These are phyloP conservation scores for Drosophila micromelanica DNA, from an alignment of 1,140 invertebrate genomes.

Conservation along the genomic window DNA sequence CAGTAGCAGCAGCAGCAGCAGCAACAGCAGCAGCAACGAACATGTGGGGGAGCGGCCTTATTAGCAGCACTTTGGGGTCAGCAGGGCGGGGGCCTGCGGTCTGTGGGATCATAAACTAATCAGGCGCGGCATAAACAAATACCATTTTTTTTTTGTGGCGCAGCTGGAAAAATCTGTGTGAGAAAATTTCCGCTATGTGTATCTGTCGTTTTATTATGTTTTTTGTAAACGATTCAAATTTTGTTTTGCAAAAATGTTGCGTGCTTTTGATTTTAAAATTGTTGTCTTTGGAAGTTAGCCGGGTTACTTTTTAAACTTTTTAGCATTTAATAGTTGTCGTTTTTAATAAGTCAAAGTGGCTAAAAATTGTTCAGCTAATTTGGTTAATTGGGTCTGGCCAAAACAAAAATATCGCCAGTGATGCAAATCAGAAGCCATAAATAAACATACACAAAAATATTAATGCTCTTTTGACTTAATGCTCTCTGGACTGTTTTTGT, in stretches of 20 bases:
- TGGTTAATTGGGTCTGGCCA: conserved; percentile 63
- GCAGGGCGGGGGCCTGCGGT: background rate
- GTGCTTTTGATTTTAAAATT: no score
- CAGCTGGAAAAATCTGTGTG: conserved; percentile 69
- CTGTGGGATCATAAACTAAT: conserved; percentile 61
- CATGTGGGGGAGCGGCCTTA: conserved; percentile 57
- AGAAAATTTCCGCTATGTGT: conserved; percentile 41
- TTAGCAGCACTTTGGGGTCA: conserved; percentile 36
- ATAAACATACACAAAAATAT: conserved; percentile 46
- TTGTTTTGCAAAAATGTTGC: conserved; percentile 13
- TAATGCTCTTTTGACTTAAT: conserved; percentile 27
- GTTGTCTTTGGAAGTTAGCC: no score
- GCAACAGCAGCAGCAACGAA: background rate
- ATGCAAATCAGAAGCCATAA: conserved; percentile 40
- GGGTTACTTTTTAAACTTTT: no score
- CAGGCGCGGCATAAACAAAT: conserved; percentile 78
- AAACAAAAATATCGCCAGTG: conserved; percentile 11
- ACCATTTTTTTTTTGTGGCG: conserved; percentile 46
- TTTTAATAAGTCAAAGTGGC: conserved; percentile 60
- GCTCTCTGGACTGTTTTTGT: background rate
- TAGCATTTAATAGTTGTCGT: no score
- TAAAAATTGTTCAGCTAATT: conserved; percentile 50
- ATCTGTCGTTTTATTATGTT: background rate
- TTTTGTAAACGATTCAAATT: conserved; percentile 19
- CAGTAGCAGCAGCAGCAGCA: background rate